Conservation (phyloP, 1,140 invertebrate genomes). For the Zophobas atratus region DNA sequence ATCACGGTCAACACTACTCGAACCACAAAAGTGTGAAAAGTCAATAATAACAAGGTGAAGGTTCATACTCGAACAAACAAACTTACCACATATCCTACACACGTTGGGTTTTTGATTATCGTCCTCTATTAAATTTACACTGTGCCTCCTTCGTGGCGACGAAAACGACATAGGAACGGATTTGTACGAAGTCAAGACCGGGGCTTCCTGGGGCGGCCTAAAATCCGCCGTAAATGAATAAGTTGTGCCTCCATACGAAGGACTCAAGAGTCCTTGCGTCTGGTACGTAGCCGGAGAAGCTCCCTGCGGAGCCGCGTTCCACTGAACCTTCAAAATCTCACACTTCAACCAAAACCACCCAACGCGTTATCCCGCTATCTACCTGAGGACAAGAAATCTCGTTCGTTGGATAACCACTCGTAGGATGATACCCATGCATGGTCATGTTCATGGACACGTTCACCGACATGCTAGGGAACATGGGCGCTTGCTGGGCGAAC, state of each 20-base stretch:
- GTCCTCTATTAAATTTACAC: constrained; percentile 69
- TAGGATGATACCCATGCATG: constrained; percentile 86
- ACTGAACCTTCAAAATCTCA: constrained; percentile 72
- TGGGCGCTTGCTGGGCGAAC: constrained; percentile 68
- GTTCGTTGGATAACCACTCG: constrained; percentile 71
- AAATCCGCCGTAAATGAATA: constrained; percentile 88
- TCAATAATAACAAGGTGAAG: too few relatives aligned
- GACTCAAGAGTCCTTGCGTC: constrained; percentile 73
- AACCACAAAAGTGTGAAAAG: too few relatives aligned
- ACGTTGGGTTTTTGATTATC: constrained; percentile 84
- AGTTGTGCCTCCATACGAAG: constrained; percentile 76
- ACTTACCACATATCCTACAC: constrained; percentile 91
- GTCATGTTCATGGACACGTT: constrained; percentile 99
- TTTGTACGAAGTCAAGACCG: constrained; percentile 62
- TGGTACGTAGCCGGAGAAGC: constrained; percentile 68
- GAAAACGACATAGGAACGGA: constrained; percentile 62
- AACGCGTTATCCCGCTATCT: not conserved
- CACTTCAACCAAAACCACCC: not conserved
- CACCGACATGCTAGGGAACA: constrained; percentile 93
- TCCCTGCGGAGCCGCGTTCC: constrained; percentile 73
- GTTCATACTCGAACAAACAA: not conserved
- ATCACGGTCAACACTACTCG: too few relatives aligned
- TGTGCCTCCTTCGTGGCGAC: constrained; percentile 61
- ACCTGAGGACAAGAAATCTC: constrained; percentile 77
- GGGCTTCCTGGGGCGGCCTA: constrained; percentile 70